Base-by-base conservation (phyloP, 2,888 invertebrate species). In the Callosobruchus maculatus region DNA sequence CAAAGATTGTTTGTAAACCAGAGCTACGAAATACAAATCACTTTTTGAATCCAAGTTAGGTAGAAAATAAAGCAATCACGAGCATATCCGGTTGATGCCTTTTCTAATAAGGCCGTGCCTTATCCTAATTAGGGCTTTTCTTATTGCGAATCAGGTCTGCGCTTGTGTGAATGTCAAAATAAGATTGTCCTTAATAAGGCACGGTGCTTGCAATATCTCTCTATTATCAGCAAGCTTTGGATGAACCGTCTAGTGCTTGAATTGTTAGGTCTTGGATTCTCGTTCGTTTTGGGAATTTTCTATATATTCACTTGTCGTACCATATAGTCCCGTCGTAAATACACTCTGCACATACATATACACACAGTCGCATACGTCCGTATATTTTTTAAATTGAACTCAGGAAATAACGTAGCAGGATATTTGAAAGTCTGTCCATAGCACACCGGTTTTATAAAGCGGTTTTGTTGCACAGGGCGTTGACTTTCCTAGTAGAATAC, bases 231-330 rank as follows among this genome's bases (percentile, higher is more conserved):
- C n/a, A n/a, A n/a, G n/a, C n/a, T n/a, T n/a, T n/a, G n/a, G n/a
- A n/a, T n/a, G n/a, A n/a, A n/a, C n/a, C 7, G 26, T 26, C 26
- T 26, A 26, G 26, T 7, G 3, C 7, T 26, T 2, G 21, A 69
- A 67, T 72, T 74, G 72, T 71, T 67, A 22, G 68, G 71, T 70
- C 74, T 72, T 75, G 76, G 74, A 31, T 74, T 49, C 13, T 49
- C 49, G 49, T 49, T 70, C 79, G 77, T 76, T 76, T 76, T 73
- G 80, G 79, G 78, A 81, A 80, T 80, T 78, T 79, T 77, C 78
- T 77, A 75, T 74, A 77, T 80, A 78, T 80, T 79, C 80, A 75
- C 75, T 74, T 77, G 79, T 78, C 80, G 78, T 75, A 74, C 9
- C 77, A 70, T 75, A 67, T 69, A 73, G 76, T 77, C 79, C 74